Conservation (phyloP, 2,888 invertebrate species). For the Platerodrilus igneus region DNA sequence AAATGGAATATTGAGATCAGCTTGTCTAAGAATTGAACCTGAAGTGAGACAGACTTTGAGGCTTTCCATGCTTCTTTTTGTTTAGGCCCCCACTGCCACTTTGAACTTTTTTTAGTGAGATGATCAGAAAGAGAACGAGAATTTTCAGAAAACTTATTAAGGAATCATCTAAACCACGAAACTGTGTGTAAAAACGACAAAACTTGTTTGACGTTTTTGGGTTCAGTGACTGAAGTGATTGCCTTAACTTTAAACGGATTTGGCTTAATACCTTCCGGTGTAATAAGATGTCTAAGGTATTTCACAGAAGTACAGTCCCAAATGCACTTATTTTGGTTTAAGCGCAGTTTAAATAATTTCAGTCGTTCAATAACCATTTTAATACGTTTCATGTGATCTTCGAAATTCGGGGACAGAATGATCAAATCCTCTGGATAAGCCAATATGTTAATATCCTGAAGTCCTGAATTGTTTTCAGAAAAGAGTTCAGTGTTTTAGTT, state of each 20-base stretch:
- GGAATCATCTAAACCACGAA: constrained; percentile 24
- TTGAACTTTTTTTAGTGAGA: constrained; percentile 18
- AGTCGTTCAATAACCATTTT: too few species aligned
- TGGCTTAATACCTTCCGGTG: constrained; percentile 20
- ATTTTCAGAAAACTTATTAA: constrained; percentile 20
- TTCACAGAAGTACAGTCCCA: constrained; percentile 16
- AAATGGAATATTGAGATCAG: constrained; percentile 25
- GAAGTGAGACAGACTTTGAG: constrained; percentile 25
- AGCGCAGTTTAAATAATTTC: too few species aligned
- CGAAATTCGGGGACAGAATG: too few species aligned
- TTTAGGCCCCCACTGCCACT: constrained; percentile 14
- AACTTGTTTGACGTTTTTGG: constrained; percentile 24
- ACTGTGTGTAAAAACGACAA: constrained; percentile 27
- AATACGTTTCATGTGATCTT: too few species aligned
- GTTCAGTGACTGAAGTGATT: constrained; percentile 16
- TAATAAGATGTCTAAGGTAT: constrained; percentile 19
- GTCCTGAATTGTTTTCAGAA: too few species aligned
- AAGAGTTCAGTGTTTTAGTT: too few species aligned
- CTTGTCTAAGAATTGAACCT: constrained; percentile 29
- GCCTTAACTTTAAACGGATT: constrained; percentile 28
- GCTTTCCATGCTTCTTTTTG: constrained; percentile 23
- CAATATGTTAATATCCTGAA: too few species aligned
- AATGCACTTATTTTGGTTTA: too few species aligned
- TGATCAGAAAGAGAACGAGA: constrained; percentile 22
- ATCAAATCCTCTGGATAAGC: too few species aligned